Conservation (phyloP, 92 coral and sea anemone genomes). For the Blastomussa wellsi region DNA sequence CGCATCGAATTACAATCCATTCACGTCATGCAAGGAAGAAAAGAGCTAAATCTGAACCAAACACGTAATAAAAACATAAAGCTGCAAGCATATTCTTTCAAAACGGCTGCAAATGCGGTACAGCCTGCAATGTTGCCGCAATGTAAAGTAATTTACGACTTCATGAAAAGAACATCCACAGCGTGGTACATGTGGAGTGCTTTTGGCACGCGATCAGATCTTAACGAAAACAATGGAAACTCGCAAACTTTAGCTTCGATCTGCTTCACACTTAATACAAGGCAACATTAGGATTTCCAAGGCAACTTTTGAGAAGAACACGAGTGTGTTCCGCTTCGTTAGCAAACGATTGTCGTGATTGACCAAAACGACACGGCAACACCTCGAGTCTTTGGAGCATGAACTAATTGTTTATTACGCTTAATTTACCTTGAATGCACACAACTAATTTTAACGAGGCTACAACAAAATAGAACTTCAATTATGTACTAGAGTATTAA, state of each 20-base stretch:
- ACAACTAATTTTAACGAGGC: not conserved
- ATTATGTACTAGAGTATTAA: conserved; percentile 15
- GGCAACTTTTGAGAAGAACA: not conserved
- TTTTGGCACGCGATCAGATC: conserved; percentile 46
- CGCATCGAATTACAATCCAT: conserved; percentile 32
- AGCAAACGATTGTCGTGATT: not conserved
- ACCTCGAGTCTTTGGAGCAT: conserved; percentile 16
- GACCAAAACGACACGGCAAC: not conserved
- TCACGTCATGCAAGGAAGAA: conserved; percentile 30
- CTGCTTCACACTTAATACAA: not conserved
- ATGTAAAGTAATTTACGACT: not conserved
- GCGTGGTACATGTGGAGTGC: not conserved
- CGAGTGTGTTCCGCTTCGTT: conserved; percentile 27
- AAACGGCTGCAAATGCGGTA: not conserved
- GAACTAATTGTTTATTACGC: conserved; percentile 30
- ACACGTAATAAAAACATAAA: conserved; percentile 1
- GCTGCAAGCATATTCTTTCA: not conserved
- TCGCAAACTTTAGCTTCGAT: conserved; percentile 12
- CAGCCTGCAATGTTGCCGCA: not conserved
- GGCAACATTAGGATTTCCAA: not conserved
- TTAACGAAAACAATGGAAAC: conserved; percentile 18
- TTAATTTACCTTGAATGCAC: conserved; percentile 28
- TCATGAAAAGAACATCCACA: conserved; percentile 19
- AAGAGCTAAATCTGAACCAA: not conserved
- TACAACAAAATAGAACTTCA: not conserved